A percentile compares a stretch with the other conserved stretches of the same genome.
These are phyloP conservation scores for Pelodiscus sinensis DNA, from an alignment of 2,113 vertebrate species.

Conservation along the genomic window DNA sequence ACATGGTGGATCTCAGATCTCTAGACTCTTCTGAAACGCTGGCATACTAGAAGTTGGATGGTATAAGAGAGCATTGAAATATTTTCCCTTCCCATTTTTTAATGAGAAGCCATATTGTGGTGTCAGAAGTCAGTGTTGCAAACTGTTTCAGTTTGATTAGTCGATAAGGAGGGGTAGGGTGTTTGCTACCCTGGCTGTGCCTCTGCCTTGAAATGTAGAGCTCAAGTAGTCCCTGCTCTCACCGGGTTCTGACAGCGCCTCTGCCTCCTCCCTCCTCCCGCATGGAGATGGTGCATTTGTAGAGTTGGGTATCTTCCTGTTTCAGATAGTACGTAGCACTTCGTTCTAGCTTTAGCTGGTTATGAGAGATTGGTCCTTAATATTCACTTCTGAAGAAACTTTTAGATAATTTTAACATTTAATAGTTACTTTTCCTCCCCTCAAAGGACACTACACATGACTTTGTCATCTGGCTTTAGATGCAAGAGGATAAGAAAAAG, in stretches of 20 bases:
- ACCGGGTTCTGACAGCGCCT: no score
- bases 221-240: no score
- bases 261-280: no score
- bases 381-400: background rate
- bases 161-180: no score
- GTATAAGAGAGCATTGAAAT: background rate
- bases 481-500: background rate
- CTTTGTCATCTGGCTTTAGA: background rate
- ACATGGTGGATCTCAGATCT: background rate
- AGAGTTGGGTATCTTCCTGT: background rate
- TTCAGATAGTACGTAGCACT: background rate
- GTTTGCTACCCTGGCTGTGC: no score
- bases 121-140: background rate
- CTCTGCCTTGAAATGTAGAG: background rate
- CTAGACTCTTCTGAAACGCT: background rate
- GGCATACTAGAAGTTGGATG: background rate
- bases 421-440: background rate
- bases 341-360: background rate
- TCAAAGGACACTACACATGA: background rate
- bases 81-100: background rate
- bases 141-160: background rate
- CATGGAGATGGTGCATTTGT: background rate
- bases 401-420: background rate
- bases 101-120: background rate
- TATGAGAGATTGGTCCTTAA: background rate